Evolutionary conservation across 2,113 vertebrate genomes (phyloP).

Genomic region (Eurypyga helias): DNA sequence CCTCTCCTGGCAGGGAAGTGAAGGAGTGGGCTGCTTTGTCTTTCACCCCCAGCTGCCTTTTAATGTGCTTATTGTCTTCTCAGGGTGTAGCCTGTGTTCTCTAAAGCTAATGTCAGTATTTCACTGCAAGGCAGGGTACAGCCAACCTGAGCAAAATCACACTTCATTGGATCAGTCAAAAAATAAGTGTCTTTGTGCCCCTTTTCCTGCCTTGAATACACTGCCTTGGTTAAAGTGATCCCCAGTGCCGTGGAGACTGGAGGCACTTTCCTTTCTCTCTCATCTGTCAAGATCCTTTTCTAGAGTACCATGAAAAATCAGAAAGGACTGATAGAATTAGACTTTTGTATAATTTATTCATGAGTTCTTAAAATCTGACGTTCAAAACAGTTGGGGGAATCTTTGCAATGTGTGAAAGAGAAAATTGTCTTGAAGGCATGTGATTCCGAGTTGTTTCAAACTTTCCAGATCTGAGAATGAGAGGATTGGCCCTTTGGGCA

Average conservation of each 20-base stretch:
- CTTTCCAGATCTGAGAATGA: not conserved
- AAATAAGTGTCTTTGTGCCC: not conserved
- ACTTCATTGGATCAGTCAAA: not conserved
- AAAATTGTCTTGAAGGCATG: not conserved
- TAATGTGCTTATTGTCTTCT: not conserved
- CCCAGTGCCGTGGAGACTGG: fast-evolving
- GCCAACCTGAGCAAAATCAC: not conserved
- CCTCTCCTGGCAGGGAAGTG: not conserved
- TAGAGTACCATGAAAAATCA: not conserved
- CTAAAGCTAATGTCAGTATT: not conserved
- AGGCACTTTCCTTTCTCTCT: not conserved
- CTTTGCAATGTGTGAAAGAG: not conserved
- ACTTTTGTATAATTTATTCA: not conserved
- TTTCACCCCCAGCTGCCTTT: not conserved
- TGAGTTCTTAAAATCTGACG: not conserved
- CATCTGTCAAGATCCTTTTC: not conserved
- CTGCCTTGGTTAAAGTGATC: not conserved
- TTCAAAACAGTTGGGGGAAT: not conserved
- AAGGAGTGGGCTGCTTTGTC: not conserved
- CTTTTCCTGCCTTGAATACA: not conserved
- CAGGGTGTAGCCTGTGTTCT: not conserved
- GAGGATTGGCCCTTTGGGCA: not conserved
- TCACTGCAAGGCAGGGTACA: not conserved
- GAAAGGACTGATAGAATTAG: not conserved
- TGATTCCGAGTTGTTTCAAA: not conserved